These are phyloP conservation scores for Platycheirus albimanus DNA, from an alignment of 2,888 invertebrate genomes.

Conservation along the genomic window DNA sequence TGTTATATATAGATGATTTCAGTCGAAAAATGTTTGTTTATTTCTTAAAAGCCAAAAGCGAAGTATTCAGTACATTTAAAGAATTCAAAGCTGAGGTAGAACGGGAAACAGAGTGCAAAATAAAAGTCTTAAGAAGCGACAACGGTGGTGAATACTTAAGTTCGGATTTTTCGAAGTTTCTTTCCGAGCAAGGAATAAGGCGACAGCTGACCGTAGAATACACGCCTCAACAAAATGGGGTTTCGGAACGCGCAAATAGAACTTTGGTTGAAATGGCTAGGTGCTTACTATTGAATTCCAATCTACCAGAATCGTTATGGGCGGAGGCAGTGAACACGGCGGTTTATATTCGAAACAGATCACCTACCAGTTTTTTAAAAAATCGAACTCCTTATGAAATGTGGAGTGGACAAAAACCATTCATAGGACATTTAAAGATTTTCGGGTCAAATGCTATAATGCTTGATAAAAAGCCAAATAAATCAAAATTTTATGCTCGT, in stretches of 20 bases:
- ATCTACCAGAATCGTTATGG: background rate
- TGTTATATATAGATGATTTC: conserved; percentile 18
- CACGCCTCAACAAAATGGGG: conserved; percentile 9
- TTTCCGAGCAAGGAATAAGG: background rate
- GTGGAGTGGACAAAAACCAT: no score
- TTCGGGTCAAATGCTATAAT: background rate
- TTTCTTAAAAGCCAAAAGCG: background rate
- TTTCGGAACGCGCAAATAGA: background rate
- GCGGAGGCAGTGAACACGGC: background rate
- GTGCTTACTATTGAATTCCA: background rate
- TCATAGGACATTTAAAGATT: background rate
- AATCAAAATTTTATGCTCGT: background rate
- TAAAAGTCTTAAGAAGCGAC: background rate
- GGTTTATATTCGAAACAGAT: background rate
- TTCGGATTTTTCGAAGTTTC: background rate
- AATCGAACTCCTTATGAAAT: no score
- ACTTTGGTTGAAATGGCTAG: background rate
- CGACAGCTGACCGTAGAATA: background rate
- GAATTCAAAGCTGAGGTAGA: background rate
- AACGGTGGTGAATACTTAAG: background rate
- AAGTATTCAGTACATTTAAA: background rate
- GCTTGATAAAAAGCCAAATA: background rate
- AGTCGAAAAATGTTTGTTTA: conserved; percentile 19
- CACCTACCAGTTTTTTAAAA: background rate
- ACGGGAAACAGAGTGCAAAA: background rate